phyloP scores from a whole-genome alignment of 2,113 vertebrate genomes.

The Hydropotes inermis region DNA sequence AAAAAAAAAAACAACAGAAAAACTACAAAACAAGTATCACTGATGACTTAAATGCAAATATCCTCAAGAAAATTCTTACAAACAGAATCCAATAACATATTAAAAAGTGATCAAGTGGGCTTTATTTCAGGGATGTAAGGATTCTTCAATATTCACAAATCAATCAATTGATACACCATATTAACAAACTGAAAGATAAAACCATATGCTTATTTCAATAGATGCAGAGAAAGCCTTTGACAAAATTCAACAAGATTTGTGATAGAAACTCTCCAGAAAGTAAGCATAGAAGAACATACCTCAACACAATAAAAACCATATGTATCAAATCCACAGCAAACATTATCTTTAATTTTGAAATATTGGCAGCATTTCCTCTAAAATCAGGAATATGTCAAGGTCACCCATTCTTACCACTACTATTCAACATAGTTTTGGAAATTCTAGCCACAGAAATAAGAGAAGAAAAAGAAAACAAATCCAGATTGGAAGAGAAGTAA shows the following conservation, averaged over 20 bases:
- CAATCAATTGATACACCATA: background rate
- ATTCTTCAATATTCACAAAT: background rate
- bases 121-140: background rate
- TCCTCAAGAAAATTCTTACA: background rate
- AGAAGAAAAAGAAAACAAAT: background rate
- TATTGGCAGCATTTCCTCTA: background rate
- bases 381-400: background rate
- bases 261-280: too few relatives aligned
- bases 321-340: background rate
- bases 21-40: background rate
- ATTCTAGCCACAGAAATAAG: background rate
- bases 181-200: background rate
- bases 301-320: too few relatives aligned
- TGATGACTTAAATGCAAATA: background rate
- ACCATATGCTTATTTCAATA: background rate
- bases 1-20: too few relatives aligned
- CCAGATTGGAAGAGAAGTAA: background rate
- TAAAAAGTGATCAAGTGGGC: background rate
- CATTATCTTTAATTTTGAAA: background rate
- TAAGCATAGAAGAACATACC: too few relatives aligned
- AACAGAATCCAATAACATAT: background rate
- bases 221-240: background rate
- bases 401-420: background rate
- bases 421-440: background rate
- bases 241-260: background rate